Percentiles rank a stretch among this genome's conserved stretches.
phyloP scores from a whole-genome alignment of 2,888 invertebrate species.

The Podabrus alpinus region DNA sequence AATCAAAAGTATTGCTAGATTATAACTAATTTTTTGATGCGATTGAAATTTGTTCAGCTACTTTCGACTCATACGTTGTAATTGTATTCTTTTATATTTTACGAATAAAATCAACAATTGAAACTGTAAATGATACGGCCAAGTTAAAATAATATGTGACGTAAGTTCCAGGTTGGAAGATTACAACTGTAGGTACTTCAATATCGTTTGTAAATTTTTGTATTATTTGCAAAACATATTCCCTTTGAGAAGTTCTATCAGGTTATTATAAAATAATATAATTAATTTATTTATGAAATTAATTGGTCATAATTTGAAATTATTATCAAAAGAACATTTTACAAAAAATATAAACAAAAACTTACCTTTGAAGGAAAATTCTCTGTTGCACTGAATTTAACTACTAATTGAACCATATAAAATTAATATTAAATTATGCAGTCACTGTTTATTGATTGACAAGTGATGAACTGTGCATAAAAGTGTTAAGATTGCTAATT shows the following conservation, averaged over 20 bases:
- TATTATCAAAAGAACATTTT: background rate
- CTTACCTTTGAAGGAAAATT: background rate
- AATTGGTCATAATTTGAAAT: background rate
- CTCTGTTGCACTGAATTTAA: background rate
- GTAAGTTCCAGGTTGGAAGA: too few relatives aligned
- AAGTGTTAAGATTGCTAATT: background rate
- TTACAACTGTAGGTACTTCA: too few relatives aligned
- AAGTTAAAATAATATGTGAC: too few relatives aligned
- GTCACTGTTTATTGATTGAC: background rate
- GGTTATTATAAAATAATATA: background rate
- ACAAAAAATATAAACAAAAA: background rate
- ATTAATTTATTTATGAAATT: background rate
- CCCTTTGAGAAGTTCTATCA: background rate
- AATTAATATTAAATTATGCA: background rate
- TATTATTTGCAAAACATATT: too few relatives aligned
- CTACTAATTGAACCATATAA: background rate
- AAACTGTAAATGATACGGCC: too few relatives aligned
- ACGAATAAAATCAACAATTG: too few relatives aligned
- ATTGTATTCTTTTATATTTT: too few relatives aligned
- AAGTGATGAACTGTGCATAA: background rate
- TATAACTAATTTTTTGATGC: too few relatives aligned
- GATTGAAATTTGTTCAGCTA: too few relatives aligned
- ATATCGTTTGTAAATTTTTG: too few relatives aligned
- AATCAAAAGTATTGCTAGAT: too few relatives aligned
- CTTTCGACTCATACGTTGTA: too few relatives aligned